phyloP scores from a whole-genome alignment of 64 coral and sea anemone species.

The Stichodactyla mertensii region DNA sequence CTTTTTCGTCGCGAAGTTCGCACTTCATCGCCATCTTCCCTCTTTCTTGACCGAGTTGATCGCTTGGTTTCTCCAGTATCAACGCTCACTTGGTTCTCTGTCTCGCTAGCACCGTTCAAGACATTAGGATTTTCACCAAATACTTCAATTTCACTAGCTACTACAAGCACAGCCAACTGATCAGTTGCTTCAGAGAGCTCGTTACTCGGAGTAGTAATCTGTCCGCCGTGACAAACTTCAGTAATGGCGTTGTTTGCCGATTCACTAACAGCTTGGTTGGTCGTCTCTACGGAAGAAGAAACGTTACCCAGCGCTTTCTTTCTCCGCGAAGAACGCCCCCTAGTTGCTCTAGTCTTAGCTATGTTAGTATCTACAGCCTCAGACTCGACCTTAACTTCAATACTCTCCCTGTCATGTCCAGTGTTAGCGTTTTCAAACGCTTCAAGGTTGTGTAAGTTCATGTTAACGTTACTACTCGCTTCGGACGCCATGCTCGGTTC shows the following conservation, averaged over 20 bases:
- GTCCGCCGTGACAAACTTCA: constrained; percentile 72
- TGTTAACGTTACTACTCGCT: constrained; percentile 80
- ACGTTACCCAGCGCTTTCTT: constrained; percentile 13
- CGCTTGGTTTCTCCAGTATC: constrained; percentile 32
- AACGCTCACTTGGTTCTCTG: constrained; percentile 11
- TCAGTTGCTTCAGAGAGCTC: constrained; percentile 64
- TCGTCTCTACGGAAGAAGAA: constrained; percentile 4
- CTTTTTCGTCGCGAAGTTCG: constrained; percentile 33
- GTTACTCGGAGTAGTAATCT: constrained; percentile 31
- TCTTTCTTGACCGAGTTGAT: constrained; percentile 30
- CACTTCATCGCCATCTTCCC: constrained; percentile 38
- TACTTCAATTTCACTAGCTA: constrained; percentile 89
- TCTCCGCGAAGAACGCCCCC: constrained; percentile 32
- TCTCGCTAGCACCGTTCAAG: constrained; percentile 52
- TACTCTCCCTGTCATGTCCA: constrained; percentile 43
- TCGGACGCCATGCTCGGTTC: constrained; percentile 57
- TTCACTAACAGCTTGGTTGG: constrained; percentile 1
- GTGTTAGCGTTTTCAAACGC: constrained; percentile 50
- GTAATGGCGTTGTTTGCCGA: constrained; percentile 89
- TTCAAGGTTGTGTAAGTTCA: constrained; percentile 83
- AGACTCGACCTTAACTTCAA: constrained; percentile 39
- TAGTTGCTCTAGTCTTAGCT: constrained; percentile 12
- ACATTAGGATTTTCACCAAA: constrained; percentile 76
- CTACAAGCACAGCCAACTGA: constrained; percentile 73
- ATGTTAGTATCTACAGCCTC: constrained; percentile 33